phyloP scores from a whole-genome alignment of 2,888 invertebrate genomes.

The Ennomos quercinarius region DNA sequence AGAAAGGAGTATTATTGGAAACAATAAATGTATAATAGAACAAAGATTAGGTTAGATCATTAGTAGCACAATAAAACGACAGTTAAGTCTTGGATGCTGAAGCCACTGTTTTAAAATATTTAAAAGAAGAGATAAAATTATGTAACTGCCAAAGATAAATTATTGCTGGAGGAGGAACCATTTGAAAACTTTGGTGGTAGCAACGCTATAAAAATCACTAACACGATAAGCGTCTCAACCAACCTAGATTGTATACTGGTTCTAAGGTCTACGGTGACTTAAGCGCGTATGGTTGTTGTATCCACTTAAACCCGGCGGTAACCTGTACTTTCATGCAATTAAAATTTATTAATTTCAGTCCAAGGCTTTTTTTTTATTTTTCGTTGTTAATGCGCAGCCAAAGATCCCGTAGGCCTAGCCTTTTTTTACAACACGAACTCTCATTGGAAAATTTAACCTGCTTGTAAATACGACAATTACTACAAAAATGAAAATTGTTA shows the following conservation, averaged over 20 bases:
- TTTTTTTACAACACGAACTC: conserved; percentile 42
- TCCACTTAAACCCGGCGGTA: conserved; percentile 57
- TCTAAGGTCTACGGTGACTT: conserved; percentile 11
- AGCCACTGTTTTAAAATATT: too few relatives aligned
- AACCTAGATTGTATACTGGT: conserved; percentile 5
- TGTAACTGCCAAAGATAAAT: too few relatives aligned
- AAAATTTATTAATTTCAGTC: conserved; percentile 71
- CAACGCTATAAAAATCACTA: too few relatives aligned
- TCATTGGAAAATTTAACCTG: conserved; percentile 47
- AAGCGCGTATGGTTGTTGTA: conserved; percentile 43
- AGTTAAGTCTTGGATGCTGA: too few relatives aligned
- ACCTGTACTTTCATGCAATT: conserved; percentile 67
- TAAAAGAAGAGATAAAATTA: too few relatives aligned
- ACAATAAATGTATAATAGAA: too few relatives aligned
- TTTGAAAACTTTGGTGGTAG: too few relatives aligned
- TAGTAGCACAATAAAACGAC: too few relatives aligned
- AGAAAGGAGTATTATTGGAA: too few relatives aligned
- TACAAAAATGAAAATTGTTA: conserved; percentile 5
- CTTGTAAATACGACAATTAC: conserved; percentile 21
- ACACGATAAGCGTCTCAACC: too few relatives aligned
- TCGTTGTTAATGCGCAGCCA: conserved; percentile 50
- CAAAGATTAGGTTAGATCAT: too few relatives aligned
- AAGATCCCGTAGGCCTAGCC: conserved; percentile 36
- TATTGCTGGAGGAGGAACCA: too few relatives aligned
- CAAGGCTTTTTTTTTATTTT: conserved; percentile 62